These are phyloP conservation scores for Sycophaga agraensis DNA, from an alignment of 1,140 invertebrate species.

Conservation along the genomic window DNA sequence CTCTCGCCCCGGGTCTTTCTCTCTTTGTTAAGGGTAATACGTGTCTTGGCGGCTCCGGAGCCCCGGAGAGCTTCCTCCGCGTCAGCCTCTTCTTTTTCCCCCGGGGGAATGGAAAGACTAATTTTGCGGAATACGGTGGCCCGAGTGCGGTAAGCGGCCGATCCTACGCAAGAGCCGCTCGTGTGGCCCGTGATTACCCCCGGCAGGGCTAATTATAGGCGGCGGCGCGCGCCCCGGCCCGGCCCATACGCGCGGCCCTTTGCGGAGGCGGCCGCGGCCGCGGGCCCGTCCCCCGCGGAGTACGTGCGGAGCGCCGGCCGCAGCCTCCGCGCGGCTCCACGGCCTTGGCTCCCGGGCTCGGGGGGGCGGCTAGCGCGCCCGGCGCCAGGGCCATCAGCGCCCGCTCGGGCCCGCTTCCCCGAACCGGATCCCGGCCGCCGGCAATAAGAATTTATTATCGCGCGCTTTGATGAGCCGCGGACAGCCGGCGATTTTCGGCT, in stretches of 20 bases:
- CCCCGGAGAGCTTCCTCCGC: neutral
- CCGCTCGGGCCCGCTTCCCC: slow-evolving; percentile 36
- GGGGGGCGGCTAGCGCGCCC: neutral
- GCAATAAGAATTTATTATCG: slow-evolving; percentile 54
- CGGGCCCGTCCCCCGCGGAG: neutral
- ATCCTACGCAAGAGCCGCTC: slow-evolving; percentile 39
- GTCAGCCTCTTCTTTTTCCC: neutral
- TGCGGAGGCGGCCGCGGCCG: slow-evolving; percentile 36
- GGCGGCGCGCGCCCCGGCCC: slow-evolving; percentile 45
- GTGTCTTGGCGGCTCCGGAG: neutral
- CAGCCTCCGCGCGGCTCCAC: neutral
- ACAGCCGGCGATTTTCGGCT: slow-evolving; percentile 44
- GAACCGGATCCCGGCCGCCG: slow-evolving; percentile 37
- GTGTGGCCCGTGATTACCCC: slow-evolving; percentile 56
- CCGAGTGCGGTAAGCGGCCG: slow-evolving; percentile 54
- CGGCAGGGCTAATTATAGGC: slow-evolving; percentile 59
- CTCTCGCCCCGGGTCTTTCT: neutral
- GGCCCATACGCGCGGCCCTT: slow-evolving; percentile 41
- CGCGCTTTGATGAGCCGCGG: slow-evolving; percentile 42
- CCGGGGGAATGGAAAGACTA: slow-evolving; percentile 57
- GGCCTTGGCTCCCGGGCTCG: neutral
- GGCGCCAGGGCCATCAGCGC: neutral
- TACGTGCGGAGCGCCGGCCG: slow-evolving; percentile 31
- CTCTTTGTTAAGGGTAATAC: slow-evolving; percentile 11
- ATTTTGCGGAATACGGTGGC: slow-evolving; percentile 60